Evolutionary conservation across 1,140 invertebrate species (phyloP), one percentile per base, ranked within the genome.

Genomic region (Anastrepha ludens): DNA sequence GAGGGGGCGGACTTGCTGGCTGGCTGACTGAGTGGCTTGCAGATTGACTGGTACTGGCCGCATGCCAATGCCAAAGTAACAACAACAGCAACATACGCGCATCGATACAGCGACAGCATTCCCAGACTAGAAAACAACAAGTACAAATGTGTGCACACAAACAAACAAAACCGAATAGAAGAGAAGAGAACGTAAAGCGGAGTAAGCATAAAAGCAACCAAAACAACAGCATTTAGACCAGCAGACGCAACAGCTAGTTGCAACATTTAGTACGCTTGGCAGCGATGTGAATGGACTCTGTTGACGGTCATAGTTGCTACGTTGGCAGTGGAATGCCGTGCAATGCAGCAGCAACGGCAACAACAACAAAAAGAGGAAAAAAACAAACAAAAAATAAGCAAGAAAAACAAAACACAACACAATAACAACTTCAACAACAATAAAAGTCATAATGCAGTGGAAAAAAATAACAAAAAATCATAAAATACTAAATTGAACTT

Each of bases 91-190:
- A 29, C 20, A 60, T 39, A 13, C 17, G 41, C 11, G 85, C 55
- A 86, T 62, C 62, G 29, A 62, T 86, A 86, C 55, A 60, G 15
- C 59, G 20, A 55, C 59, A 65, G 60, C 64, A 87, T 87, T 87
- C 86, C 64, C 86, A 87, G 86, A 87, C 86, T 64, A 70, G 60
- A 70, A 9, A 59, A 64, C 59, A 86, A 41, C 44, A 70, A 70
- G 17, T 29, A 17, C 47, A 85, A 60, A 86, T 20, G 74, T 6
- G 41, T 81, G 39, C n/a, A 44, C n/a, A 81, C 74, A 29, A 29
- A 29, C 29, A 81, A 17, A 6, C n/a, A 17, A 81, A 81, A 44
- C 74, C 29, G 29, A 29, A 29, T 29, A 44, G 15, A n/a, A 81
- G 74, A 81, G 41, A 29, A 81, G 8, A 81, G 50, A 55, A 55